Percentiles rank a stretch among this genome's conserved stretches.
These are phyloP conservation scores for Drosophila monieri DNA, from an alignment of 2,888 invertebrate species.

Conservation along the genomic window DNA sequence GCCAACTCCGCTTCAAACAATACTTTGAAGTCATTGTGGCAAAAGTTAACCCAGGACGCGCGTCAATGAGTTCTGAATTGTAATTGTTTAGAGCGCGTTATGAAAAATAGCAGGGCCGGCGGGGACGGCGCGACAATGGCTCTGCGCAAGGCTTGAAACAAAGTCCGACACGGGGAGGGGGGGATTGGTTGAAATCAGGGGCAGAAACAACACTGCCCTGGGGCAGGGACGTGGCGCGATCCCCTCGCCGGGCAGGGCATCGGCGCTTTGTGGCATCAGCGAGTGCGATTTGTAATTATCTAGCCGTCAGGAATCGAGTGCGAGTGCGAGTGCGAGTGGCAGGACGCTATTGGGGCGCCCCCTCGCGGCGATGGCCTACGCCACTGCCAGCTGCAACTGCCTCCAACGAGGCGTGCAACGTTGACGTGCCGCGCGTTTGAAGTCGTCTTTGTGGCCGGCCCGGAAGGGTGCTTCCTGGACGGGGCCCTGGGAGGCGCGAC, in stretches of 20 bases:
- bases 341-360: background rate
- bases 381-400: conserved; percentile 47
- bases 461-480: conserved; percentile 34
- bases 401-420: conserved; percentile 79
- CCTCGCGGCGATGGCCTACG: conserved; percentile 1
- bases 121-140: conserved; percentile 72
- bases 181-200: conserved; percentile 4
- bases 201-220: too few species aligned
- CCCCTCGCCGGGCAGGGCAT: background rate
- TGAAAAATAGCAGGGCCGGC: conserved; percentile 1
- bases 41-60: conserved; percentile 60
- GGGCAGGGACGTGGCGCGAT: background rate
- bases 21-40: conserved; percentile 73
- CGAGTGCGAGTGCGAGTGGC: too few species aligned
- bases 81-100: conserved; percentile 76
- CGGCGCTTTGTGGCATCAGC: background rate
- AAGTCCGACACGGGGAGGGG: conserved; percentile 45
- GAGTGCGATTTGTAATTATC: background rate
- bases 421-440: conserved; percentile 77
- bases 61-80: conserved; percentile 82
- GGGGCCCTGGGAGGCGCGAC: conserved; percentile 5
- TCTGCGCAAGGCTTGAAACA: conserved; percentile 77
- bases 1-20: conserved; percentile 41
- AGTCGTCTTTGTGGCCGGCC: conserved; percentile 71
- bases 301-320: background rate